Conservation (phyloP, 2,888 invertebrate species). For the Pyrrhia umbra region DNA sequence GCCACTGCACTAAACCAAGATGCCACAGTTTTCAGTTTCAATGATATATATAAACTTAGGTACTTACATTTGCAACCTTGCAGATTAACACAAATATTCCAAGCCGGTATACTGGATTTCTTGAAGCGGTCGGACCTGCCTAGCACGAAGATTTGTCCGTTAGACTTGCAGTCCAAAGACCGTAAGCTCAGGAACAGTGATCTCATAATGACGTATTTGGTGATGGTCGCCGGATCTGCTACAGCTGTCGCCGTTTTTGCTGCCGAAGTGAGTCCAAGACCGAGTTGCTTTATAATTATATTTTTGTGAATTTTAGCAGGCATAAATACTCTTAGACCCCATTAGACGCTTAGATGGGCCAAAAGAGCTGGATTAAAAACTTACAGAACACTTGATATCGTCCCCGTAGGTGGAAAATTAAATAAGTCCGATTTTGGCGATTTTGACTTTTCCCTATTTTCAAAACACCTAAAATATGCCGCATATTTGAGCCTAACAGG, state of each 20-base stretch:
- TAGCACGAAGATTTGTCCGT: constrained; percentile 94
- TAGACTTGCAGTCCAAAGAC: constrained; percentile 95
- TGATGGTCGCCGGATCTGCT: constrained; percentile 93
- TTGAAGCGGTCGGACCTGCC: constrained; percentile 92
- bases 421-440: too few species aligned
- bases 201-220: constrained; percentile 94
- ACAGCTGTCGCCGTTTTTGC: constrained; percentile 92
- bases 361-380: too few species aligned
- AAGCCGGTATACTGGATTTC: constrained; percentile 94
- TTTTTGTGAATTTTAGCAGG: not conserved
- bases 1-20: too few species aligned
- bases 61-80: constrained; percentile 47
- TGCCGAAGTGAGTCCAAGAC: constrained; percentile 89
- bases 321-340: too few species aligned
- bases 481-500: too few species aligned
- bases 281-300: too few species aligned
- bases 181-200: constrained; percentile 94
- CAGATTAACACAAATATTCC: constrained; percentile 92
- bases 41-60: not conserved
- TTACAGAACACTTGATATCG: too few species aligned
- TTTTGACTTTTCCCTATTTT: too few species aligned
- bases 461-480: too few species aligned
- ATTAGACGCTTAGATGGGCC: too few species aligned
- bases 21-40: too few species aligned
- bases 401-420: too few species aligned